Evolutionary conservation across 2,797 vertebrate species (phyloP).

Genomic region (Oreochromis grahami): DNA sequence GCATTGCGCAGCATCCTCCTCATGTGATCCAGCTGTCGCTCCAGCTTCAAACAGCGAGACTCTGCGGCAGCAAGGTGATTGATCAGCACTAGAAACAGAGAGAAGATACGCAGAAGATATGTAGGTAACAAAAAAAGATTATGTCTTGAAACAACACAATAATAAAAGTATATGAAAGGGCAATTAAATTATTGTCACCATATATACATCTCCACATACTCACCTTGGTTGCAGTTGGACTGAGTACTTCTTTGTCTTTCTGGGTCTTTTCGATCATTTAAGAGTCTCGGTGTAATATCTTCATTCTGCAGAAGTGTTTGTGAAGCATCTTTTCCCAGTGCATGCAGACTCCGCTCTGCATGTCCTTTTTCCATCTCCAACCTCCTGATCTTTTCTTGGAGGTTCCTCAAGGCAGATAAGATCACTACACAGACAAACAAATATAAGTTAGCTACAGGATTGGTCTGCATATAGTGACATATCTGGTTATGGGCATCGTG

Average conservation of each 20-base stretch:
- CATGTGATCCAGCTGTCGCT: conserved; percentile 91
- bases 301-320: conserved; percentile 3
- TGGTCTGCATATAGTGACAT: not conserved
- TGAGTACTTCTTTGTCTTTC: conserved; percentile 54
- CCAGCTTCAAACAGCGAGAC: conserved; percentile 85
- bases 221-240: conserved; percentile 83
- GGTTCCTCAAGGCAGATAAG: conserved; percentile 90
- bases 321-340: conserved; percentile 70
- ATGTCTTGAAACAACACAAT: not conserved
- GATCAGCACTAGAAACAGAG: conserved; percentile 75
- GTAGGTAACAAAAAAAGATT: not conserved
- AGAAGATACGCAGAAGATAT: not conserved
- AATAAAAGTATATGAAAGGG: not conserved
- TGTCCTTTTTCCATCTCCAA: conserved; percentile 86
- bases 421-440: conserved; percentile 74
- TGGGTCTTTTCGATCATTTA: conserved; percentile 36
- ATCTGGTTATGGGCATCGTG: not conserved
- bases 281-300: not conserved
- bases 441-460: not conserved
- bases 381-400: conserved; percentile 89
- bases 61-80: conserved; percentile 86
- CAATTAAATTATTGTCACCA: not conserved
- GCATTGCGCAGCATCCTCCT: conserved; percentile 84
- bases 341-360: conserved; percentile 74
- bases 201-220: not conserved